Base-by-base conservation (phyloP, 1,140 invertebrate genomes). In the Zaprionus nigranus region DNA sequence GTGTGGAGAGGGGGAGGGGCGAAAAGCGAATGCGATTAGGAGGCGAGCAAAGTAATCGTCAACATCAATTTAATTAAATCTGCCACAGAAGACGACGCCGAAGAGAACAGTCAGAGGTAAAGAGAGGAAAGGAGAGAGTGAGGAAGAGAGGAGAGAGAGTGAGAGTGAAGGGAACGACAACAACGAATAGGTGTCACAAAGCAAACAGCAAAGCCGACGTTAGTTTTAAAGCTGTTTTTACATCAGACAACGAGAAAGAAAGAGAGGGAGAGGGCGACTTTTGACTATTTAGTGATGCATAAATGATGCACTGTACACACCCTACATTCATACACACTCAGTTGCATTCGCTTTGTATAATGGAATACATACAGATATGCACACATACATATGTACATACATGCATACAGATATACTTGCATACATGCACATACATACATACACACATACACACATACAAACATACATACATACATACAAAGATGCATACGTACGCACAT, bases 41-140 rank as follows among this genome's bases (percentile, higher is more conserved):
- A 57, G 17, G 17, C 15, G 53, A 54, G 59, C 46, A 70, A 63
- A 68, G 67, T 83, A 80, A 83, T 77, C 81, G 64, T 57, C 77
- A 81, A 85, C 61, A 81, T 72, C 79, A 87, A 77, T 77, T 79
- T 68, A 87, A 82, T 86, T 79, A 79, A 82, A 87, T 69, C 72
- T 26, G 15, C 30, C 24, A 7, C 53, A 70, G 53, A 62, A n/a
- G 30, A 56, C 24, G n/a, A 64, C 30, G 17, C 6, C 57, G 59
- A 20, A 38, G 53, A 4, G 24, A 46, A 3, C n/a, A 28, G 26
- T 12, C 13, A 28, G 28, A 40, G 40, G 3, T 7, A 17, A n/a
- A 11, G 15, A 26, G 20, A 57, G 12, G 20, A 20, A 40, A 17
- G 7, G 15, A n/a, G 1, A 3, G n/a, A 9, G 15, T 3, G 11